Conservation (phyloP, 2,888 invertebrate species). For the Yponomeuta plumbellus region DNA sequence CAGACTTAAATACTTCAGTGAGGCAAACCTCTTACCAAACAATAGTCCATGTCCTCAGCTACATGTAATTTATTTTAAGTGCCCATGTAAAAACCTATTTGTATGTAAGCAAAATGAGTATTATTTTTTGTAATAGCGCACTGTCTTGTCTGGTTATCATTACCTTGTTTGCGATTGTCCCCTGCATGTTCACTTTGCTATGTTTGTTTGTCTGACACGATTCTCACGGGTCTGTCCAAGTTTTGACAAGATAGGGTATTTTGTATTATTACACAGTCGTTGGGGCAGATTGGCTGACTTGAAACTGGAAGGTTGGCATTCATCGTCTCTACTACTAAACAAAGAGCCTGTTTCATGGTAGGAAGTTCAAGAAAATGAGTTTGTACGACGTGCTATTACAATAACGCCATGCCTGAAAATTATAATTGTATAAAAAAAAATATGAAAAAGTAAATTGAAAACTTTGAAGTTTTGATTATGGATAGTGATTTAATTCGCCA, state of each 20-base stretch:
- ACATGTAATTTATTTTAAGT: background rate
- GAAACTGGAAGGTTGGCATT: too few species aligned
- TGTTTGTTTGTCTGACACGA: background rate
- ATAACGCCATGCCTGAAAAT: too few species aligned
- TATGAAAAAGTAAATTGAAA: too few species aligned
- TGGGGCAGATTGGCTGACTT: too few species aligned
- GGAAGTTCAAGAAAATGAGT: too few species aligned
- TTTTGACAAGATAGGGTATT: background rate
- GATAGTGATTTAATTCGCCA: too few species aligned
- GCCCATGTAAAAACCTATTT: background rate
- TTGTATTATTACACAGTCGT: background rate
- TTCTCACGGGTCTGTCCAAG: background rate
- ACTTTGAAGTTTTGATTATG: too few species aligned
- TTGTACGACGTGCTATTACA: too few species aligned
- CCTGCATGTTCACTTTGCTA: background rate
- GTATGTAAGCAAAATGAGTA: background rate
- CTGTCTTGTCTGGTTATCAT: background rate
- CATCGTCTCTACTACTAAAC: too few species aligned
- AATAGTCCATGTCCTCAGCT: background rate
- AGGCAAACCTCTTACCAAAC: background rate
- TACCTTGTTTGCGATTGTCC: slow-evolving; percentile 1
- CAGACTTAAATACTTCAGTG: background rate
- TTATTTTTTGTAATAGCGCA: background rate
- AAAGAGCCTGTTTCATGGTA: too few species aligned
- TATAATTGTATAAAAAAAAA: too few species aligned